Conservation (phyloP, 2,113 vertebrate species). For the Indicator maculatus region DNA sequence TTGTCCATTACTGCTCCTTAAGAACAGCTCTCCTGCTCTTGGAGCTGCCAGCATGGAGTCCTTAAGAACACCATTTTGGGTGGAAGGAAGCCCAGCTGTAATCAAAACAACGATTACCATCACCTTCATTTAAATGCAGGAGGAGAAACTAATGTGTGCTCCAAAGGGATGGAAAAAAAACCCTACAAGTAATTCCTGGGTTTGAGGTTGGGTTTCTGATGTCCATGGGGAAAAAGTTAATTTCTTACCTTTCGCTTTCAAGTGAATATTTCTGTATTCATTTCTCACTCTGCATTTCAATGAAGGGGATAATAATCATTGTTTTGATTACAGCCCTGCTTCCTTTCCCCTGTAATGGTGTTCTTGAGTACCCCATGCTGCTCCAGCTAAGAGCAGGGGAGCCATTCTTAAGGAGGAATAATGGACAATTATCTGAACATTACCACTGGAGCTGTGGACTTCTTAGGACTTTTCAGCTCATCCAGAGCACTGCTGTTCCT, state of each 20-base stretch:
- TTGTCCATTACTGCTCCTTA: slow-evolving; percentile 70
- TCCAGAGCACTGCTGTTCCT: not conserved
- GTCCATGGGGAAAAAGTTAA: slow-evolving; percentile 74
- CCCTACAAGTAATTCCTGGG: slow-evolving; percentile 52
- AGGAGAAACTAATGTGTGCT: slow-evolving; percentile 64
- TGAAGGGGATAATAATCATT: slow-evolving; percentile 65
- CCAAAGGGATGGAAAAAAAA: slow-evolving; percentile 43
- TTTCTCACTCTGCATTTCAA: slow-evolving; percentile 73
- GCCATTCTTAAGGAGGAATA: slow-evolving; percentile 63
- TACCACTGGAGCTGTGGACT: slow-evolving; percentile 28
- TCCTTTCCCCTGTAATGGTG: slow-evolving; percentile 64
- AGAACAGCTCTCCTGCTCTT: slow-evolving; percentile 60
- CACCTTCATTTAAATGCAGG: slow-evolving; percentile 66
- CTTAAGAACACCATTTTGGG: slow-evolving; percentile 67
- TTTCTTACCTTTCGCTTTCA: slow-evolving; percentile 68
- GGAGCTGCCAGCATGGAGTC: slow-evolving; percentile 64
- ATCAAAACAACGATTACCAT: slow-evolving; percentile 76
- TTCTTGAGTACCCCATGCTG: slow-evolving; percentile 72
- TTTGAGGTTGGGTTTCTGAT: slow-evolving; percentile 68
- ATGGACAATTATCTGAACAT: slow-evolving; percentile 64
- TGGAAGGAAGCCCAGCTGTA: slow-evolving; percentile 67
- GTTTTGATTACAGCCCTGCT: slow-evolving; percentile 69
- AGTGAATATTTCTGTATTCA: slow-evolving; percentile 70
- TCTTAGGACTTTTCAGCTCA: slow-evolving; percentile 21
- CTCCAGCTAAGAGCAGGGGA: slow-evolving; percentile 56